phyloP scores from a whole-genome alignment of 2,113 vertebrate genomes.

The Eclectus roratus region DNA sequence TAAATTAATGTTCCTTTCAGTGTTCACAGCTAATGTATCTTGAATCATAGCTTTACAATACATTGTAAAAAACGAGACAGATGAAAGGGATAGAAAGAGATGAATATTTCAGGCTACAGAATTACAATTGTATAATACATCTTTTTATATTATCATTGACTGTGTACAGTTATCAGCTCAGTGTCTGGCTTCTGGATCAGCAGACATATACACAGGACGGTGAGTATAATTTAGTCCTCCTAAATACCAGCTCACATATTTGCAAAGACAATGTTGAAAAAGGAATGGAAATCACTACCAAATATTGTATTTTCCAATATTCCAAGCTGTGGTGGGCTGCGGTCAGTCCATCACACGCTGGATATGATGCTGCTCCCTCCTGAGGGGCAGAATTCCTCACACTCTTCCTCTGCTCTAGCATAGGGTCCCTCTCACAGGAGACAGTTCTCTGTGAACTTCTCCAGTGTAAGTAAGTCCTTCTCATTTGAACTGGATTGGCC shows the following conservation, averaged over 20 bases:
- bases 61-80: not conserved
- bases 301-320: not conserved
- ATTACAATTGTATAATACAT: not conserved
- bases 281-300: not conserved
- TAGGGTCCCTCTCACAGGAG: not conserved
- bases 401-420: not conserved
- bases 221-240: not conserved
- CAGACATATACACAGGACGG: not conserved
- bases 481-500: not conserved
- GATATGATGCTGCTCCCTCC: not conserved
- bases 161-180: not conserved
- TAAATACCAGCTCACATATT: not conserved
- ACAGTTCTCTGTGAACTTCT: not conserved
- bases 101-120: not conserved
- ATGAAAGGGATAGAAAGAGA: not conserved
- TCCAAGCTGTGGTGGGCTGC: not conserved
- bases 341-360: not conserved
- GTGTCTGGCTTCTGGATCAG: not conserved
- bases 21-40: not conserved
- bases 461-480: not conserved
- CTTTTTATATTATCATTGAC: not conserved
- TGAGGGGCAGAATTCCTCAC: not conserved
- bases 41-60: not conserved
- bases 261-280: not conserved
- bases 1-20: conserved; percentile 13